Evolutionary conservation across 2,888 invertebrate genomes (phyloP).

Genomic region (Dasypogon diadema): DNA sequence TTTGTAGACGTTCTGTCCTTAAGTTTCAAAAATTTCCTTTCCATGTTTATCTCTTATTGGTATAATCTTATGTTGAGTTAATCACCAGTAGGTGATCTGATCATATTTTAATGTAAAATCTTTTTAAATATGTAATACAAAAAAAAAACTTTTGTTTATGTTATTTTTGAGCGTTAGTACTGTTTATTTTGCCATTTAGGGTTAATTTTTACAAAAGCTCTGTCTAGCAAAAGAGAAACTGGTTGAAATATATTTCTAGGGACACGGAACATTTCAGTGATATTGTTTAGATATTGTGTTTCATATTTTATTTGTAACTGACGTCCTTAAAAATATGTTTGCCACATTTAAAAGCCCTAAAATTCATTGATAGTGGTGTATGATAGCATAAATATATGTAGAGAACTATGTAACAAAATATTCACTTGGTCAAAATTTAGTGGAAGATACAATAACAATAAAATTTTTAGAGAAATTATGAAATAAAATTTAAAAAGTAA

Average conservation of each 20-base stretch:
- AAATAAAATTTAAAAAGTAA: slow-evolving; percentile 29
- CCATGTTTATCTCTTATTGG: slow-evolving; percentile 20
- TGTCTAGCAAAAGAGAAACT: too few relatives aligned
- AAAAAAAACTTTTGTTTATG: slow-evolving; percentile 22
- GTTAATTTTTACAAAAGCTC: background rate
- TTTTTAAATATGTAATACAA: slow-evolving; percentile 17
- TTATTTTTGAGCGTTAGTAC: slow-evolving; percentile 16
- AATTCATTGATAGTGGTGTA: slow-evolving; percentile 43
- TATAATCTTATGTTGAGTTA: slow-evolving; percentile 17
- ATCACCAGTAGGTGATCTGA: background rate
- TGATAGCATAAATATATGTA: slow-evolving; percentile 32
- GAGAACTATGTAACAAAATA: slow-evolving; percentile 17
- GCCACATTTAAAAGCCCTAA: background rate
- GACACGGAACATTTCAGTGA: background rate
- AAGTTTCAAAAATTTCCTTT: slow-evolving; percentile 1
- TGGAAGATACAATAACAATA: background rate
- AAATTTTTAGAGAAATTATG: background rate
- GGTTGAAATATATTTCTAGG: background rate
- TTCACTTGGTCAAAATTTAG: background rate
- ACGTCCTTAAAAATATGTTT: background rate
- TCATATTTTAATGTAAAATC: background rate
- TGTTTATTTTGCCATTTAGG: slow-evolving; percentile 33
- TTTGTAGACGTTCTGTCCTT: background rate
- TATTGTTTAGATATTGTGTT: background rate
- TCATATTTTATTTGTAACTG: background rate